These are phyloP conservation scores for Hydrochoerus hydrochaeris DNA, from an alignment of 2,113 vertebrate species.

Conservation along the genomic window DNA sequence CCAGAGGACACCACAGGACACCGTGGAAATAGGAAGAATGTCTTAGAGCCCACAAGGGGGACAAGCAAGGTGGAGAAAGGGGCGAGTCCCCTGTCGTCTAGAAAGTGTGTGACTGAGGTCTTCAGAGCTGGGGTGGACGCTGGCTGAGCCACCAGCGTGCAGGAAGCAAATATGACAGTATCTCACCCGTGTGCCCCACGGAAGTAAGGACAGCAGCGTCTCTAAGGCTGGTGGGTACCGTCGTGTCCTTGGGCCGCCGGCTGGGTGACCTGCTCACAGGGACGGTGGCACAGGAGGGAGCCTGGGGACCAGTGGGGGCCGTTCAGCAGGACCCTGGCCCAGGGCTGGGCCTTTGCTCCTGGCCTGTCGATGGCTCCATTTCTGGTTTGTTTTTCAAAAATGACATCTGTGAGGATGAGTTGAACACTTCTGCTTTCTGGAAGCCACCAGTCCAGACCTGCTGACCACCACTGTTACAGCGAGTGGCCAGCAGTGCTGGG, in stretches of 20 bases:
- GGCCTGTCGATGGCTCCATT: rapidly evolving
- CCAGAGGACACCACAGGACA: not conserved
- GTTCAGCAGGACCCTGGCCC: not conserved
- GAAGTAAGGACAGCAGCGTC: too few species aligned
- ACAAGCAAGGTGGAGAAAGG: not conserved
- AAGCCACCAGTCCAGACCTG: not conserved
- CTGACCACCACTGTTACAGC: not conserved
- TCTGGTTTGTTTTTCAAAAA: not conserved
- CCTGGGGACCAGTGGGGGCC: too few species aligned
- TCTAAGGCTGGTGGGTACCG: not conserved
- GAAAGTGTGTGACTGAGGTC: not conserved
- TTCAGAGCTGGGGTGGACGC: not conserved
- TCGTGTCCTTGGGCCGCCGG: not conserved
- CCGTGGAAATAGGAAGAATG: not conserved
- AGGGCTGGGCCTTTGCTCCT: not conserved
- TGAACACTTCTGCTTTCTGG: not conserved
- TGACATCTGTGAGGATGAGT: not conserved
- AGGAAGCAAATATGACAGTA: not conserved
- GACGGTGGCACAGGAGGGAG: not conserved
- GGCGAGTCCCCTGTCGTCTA: rapidly evolving
- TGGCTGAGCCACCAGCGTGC: too few species aligned
- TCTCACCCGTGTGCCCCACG: not conserved
- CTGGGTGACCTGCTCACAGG: not conserved
- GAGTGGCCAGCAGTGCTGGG: not conserved
- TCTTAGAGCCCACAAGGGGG: not conserved